Evolutionary conservation across 2,797 vertebrate species (phyloP), one percentile per base, ranked within the genome.

Genomic region (Alcedo quadribrachys): DNA sequence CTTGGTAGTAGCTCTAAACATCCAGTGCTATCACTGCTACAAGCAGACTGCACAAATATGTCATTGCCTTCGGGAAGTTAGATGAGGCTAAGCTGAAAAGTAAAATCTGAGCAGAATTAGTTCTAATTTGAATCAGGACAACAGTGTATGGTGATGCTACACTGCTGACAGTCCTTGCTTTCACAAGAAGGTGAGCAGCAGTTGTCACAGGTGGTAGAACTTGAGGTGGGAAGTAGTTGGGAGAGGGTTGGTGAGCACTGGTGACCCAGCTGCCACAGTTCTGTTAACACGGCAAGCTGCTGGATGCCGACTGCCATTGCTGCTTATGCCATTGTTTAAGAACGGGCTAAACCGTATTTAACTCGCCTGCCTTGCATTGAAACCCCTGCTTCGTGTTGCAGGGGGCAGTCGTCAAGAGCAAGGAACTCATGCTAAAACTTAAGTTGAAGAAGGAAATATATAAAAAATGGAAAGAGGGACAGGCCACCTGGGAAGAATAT

Each of bases 361-460:
- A 6, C 5, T 5, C 0, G 4, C 28, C 24, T 32, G 69, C 27
- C 0, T 0, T 4, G 35, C 8, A 0, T 22, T 8, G 50, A 16
- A 46, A 5, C 13, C 3, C 3, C 9, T 8, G 0, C 2, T 17
- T 20, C 0, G 8, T 45, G 21, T 19, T 15, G 82, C 18, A 5
- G 42, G 2, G 42, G 5, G 65, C 12, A 24, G 28, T 16, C 11
- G 32, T 33, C 32, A 33, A 33, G 32, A 33, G 32, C 32, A 33
- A 33, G 32, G 32, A 33, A 33, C 32, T 33, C 32, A 6, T 33
- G 32, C 32, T 33, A 33, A 33, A 33, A 33, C 32, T 33, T 33
- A 33, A 33, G 32, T 33, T 33, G 32, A 33, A 33, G 32, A 33
- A 33, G 32, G 32, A 33, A 33, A 33, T 33, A 33, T 33, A 33